Evolutionary conservation across 2,797 vertebrate genomes (phyloP), one percentile per base, ranked within the genome.

Genomic region (Peromyscus attwateri): DNA sequence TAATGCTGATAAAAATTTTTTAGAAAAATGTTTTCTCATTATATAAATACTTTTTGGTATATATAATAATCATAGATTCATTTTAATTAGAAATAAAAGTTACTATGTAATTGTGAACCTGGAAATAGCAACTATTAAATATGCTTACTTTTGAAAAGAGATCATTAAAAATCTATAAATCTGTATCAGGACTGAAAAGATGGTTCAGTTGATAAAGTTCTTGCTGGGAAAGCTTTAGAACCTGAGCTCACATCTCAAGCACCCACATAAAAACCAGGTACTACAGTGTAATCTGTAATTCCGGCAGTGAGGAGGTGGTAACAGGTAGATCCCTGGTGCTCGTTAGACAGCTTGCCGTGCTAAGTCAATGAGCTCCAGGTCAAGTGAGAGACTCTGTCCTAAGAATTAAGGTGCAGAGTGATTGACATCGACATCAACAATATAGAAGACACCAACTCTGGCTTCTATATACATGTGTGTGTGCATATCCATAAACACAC

Each of bases 41-140:
- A 40, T 93, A 76, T 16, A 95, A 91, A 68, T 92, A 76, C 25
- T 77, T 5, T 79, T 89, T 95, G 40, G 34, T 93, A 4, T 79
- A 91, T 55, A 60, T 91, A 71, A 88, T 91, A 85, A 93, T 71
- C 14, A 76, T 10, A 95, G 55, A 66, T 94, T 1, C 6, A 85
- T 92, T 88, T 95, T 76, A 96, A 81, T 64, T 92, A 83, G 73
- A 93, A 96, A 94, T 91, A 92, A 60, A 80, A 91, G 12, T 89
- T 91, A 68, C 34, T n/a, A 92, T 31, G 12, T 93, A 93, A 93
- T 92, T 71, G 9, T n/a, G 92, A 85, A 80, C 40, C 43, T 95
- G n/a, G 91, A 92, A 92, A 77, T 94, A 94, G 62, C 46, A 46
- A 89, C 40, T 73, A 12, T 82, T 93, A 82, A 94, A 70, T 96